These are phyloP conservation scores for Ctenomys sociabilis DNA, from an alignment of 2,113 vertebrate species.

Conservation along the genomic window DNA sequence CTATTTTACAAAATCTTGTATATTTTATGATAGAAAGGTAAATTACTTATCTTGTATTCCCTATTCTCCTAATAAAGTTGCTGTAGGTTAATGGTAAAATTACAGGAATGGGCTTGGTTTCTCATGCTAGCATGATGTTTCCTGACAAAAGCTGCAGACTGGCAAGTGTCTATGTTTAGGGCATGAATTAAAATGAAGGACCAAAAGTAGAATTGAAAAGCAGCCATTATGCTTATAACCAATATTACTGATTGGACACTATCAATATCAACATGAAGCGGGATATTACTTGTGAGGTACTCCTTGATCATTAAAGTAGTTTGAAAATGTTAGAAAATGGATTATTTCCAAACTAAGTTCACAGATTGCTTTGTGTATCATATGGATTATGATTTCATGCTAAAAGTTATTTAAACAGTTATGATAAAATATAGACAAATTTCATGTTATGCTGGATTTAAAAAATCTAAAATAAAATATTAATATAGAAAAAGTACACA, in stretches of 20 bases:
- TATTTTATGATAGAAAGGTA: slow-evolving; percentile 19
- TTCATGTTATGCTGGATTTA: background rate
- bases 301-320: background rate
- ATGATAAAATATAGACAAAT: background rate
- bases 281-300: background rate
- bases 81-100: background rate
- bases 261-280: background rate
- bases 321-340: background rate
- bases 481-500: background rate
- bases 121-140: background rate
- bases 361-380: background rate
- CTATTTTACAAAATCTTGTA: background rate
- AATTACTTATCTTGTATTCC: background rate
- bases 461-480: slow-evolving; percentile 32
- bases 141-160: background rate
- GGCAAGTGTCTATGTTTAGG: background rate
- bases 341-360: background rate
- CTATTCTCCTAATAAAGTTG: background rate
- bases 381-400: background rate
- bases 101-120: background rate
- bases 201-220: background rate
- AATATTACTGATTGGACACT: background rate
- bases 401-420: background rate
- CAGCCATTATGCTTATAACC: background rate
- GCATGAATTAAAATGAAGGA: background rate